These are phyloP conservation scores for Lasioglossum zephyrum DNA, from an alignment of 2,888 invertebrate species.

Conservation along the genomic window DNA sequence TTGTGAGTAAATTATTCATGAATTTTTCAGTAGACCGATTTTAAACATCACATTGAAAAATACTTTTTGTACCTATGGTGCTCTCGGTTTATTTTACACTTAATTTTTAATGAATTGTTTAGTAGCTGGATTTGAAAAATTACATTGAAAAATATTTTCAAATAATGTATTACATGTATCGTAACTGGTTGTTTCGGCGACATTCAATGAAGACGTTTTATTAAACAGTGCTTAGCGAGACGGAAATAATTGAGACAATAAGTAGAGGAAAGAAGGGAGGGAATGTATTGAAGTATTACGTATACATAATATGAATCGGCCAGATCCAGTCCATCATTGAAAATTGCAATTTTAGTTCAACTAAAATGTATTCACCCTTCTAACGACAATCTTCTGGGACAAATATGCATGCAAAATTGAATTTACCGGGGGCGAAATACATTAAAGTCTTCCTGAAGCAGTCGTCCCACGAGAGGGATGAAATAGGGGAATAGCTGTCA, in stretches of 20 bases:
- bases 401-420: conserved; percentile 38
- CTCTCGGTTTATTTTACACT: too few relatives aligned
- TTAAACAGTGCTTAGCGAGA: background rate
- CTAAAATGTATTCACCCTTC: conserved; percentile 43
- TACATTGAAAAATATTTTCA: background rate
- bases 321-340: conserved; percentile 6
- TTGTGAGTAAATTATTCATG: background rate
- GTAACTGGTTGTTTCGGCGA: background rate
- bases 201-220: background rate
- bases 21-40: background rate
- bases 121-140: background rate
- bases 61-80: too few relatives aligned
- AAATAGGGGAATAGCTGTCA: conserved; percentile 21
- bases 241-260: background rate
- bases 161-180: too few relatives aligned
- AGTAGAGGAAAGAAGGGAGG: background rate
- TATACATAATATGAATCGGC: background rate
- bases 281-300: background rate
- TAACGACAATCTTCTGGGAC: conserved; percentile 23
- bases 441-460: conserved; percentile 42
- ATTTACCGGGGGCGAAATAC: conserved; percentile 35
- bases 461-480: conserved; percentile 31
- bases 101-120: too few relatives aligned
- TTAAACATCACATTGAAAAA: too few relatives aligned
- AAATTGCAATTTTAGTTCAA: conserved; percentile 17